phyloP scores from a whole-genome alignment of 2,888 invertebrate genomes.

The Nudaria mundana region DNA sequence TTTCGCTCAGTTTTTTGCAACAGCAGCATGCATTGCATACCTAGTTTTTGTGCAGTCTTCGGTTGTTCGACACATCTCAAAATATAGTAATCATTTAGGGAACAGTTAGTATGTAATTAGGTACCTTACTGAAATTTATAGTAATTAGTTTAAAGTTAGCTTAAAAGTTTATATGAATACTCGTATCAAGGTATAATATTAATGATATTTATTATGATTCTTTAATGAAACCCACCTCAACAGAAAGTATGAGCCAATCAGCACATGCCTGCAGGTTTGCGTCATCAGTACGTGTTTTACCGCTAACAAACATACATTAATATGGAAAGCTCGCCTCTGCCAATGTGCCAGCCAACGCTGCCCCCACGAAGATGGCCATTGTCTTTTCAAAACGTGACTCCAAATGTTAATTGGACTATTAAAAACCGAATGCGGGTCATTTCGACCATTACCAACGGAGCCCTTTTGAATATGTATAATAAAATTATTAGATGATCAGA shows the following conservation, averaged over 20 bases:
- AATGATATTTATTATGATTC: too few relatives aligned
- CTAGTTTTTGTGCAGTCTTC: too few relatives aligned
- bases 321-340: conserved; percentile 75
- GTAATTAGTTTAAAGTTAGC: too few relatives aligned
- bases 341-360: conserved; percentile 77
- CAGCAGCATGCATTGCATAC: too few relatives aligned
- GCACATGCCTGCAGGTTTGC: conserved; percentile 65
- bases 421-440: conserved; percentile 81
- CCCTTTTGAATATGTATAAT: conserved; percentile 81
- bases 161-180: too few relatives aligned
- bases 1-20: too few relatives aligned
- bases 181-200: too few relatives aligned
- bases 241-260: conserved; percentile 53
- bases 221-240: conserved; percentile 35
- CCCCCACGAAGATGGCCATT: conserved; percentile 79
- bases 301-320: conserved; percentile 81
- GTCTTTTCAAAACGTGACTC: conserved; percentile 79
- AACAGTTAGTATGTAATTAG: too few relatives aligned
- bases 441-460: conserved; percentile 71
- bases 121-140: too few relatives aligned
- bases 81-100: too few relatives aligned
- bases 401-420: conserved; percentile 80
- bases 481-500: conserved; percentile 77
- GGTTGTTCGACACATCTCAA: too few relatives aligned
- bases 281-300: conserved; percentile 77